Base-by-base conservation (phyloP, 2,888 invertebrate genomes). In the Drosophila peninsularis region DNA sequence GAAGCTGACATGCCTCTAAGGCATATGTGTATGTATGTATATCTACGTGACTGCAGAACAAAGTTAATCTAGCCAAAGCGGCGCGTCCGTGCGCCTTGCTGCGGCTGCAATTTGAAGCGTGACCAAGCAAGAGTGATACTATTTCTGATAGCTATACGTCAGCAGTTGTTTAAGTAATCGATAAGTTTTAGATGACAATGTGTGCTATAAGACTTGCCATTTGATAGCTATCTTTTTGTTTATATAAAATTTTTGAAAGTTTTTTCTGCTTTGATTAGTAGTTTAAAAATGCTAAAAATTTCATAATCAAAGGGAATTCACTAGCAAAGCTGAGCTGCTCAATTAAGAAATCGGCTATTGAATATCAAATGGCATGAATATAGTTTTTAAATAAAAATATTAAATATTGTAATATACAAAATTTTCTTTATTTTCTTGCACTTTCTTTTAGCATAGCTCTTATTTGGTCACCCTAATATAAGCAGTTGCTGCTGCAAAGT, bases 41-140 rank as follows among this genome's bases (percentile, higher is more conserved):
- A 19, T 13, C 27, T 47, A 47, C 45, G 45, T 47, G 45, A 47
- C 45, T 17, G 30, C 17, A 47, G 45, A 27, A n/a, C 45, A 27
- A 45, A 45, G n/a, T 45, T 27, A 45, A 27, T 45, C n/a, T 27
- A 9, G 27, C 45, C 14, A 9, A 2, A 27, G 24, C 24, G 24
- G 44, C 44, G 2, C 24, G 24, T 24, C 24, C 4, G 24, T 21
- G 42, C 21, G 39, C 10, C 10, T 11, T n/a, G 36, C 6, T 14
- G 36, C 6, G 36, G 36, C 36, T 36, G 37, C 30, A 17, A 30
- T 47, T 17, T 30, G 30, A 30, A 5, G 45, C 30, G 45, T 47
- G 45, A 47, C 45, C 45, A 11, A 6, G 17, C 45, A 30, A 11
- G 45, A 47, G 45, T 6, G 6, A 17, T 47, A 6, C 11, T 6